phyloP scores from a whole-genome alignment of 1,140 invertebrate genomes.

The Penaeus japonicus region DNA sequence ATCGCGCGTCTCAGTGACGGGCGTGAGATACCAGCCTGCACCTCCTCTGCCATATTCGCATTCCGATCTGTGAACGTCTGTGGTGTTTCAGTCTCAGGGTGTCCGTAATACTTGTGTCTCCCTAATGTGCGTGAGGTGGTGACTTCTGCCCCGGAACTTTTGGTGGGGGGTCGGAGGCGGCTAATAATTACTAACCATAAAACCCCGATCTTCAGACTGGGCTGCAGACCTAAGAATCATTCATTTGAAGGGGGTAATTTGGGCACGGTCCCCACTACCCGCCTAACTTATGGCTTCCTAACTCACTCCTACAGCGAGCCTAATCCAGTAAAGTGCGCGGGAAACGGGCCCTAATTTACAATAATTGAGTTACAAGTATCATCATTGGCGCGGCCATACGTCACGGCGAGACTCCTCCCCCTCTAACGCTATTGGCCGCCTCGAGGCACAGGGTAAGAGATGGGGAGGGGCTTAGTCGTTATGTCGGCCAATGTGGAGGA shows the following conservation, averaged over 20 bases:
- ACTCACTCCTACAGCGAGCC: conserved; percentile 18
- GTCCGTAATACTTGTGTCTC: too few species aligned
- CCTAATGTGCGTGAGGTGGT: too few species aligned
- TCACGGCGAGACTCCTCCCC: conserved; percentile 4
- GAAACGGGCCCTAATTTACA: conserved; percentile 48
- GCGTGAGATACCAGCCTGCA: too few species aligned
- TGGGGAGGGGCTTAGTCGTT: background rate
- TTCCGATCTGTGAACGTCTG: too few species aligned
- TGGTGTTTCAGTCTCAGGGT: background rate
- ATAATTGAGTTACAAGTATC: conserved; percentile 51
- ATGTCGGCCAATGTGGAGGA: background rate
- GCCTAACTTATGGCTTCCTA: conserved; percentile 42
- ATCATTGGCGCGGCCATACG: conserved; percentile 44
- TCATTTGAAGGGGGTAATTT: conserved; percentile 40
- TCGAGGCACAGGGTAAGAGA: background rate
- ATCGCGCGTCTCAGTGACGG: too few species aligned
- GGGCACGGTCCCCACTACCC: background rate
- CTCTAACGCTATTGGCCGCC: background rate
- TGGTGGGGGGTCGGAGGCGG: background rate
- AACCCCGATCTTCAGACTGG: too few species aligned
- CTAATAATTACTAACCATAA: conserved; percentile 14
- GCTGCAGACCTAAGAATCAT: conserved; percentile 40
- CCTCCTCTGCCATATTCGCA: too few species aligned
- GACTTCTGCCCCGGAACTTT: background rate
- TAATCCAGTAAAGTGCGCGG: conserved; percentile 46